These are phyloP conservation scores for Melanophora roralis DNA, from an alignment of 2,888 invertebrate species.

Conservation along the genomic window DNA sequence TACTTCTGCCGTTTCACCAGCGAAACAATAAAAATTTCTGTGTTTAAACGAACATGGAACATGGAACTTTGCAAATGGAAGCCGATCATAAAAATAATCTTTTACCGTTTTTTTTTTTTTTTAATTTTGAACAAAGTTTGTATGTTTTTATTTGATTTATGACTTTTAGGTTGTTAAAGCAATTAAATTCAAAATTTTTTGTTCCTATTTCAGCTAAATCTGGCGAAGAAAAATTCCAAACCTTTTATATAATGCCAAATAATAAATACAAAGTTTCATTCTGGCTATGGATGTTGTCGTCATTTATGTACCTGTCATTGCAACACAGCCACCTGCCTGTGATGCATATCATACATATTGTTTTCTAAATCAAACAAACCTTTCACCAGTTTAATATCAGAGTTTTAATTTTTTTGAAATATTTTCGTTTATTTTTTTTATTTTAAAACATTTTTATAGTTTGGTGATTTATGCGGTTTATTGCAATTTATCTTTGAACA, in stretches of 20 bases:
- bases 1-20: conserved; percentile 12
- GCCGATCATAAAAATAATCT: conserved; percentile 14
- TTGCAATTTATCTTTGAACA: conserved; percentile 14
- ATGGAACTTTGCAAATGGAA: conserved; percentile 2
- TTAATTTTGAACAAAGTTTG: conserved; percentile 17
- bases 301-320: conserved; percentile 20
- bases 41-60: not conserved
- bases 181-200: not conserved
- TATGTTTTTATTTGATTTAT: conserved; percentile 44
- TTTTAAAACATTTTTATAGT: conserved; percentile 6
- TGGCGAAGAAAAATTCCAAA: not conserved
- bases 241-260: conserved; percentile 9
- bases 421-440: not conserved
- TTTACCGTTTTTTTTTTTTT: not conserved
- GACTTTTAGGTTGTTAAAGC: conserved; percentile 13
- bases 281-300: not conserved
- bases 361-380: no score
- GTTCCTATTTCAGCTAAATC: conserved; percentile 2
- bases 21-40: not conserved
- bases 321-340: conserved; percentile 25
- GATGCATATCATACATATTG: not conserved
- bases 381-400: no score
- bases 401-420: not conserved
- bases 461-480: conserved; percentile 35
- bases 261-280: not conserved